These are phyloP conservation scores for Seira musarum DNA, from an alignment of 2,888 invertebrate species.

Conservation along the genomic window DNA sequence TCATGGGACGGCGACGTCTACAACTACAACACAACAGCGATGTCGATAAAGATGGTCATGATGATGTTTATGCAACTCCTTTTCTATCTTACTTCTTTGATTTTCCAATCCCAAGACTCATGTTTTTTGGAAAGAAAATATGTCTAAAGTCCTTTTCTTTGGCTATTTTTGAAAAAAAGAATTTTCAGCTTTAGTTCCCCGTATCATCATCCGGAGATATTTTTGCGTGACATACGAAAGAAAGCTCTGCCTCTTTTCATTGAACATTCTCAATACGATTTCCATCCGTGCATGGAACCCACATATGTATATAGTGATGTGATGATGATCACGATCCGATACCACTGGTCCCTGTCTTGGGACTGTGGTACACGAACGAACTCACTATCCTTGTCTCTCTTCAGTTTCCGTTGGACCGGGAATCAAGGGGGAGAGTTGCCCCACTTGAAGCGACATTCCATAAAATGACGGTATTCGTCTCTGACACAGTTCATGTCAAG, in stretches of 20 bases:
- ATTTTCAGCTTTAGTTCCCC: background rate
- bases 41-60: slow-evolving; percentile 2
- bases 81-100: slow-evolving; percentile 10
- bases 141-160: background rate
- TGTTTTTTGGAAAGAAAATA: too few relatives aligned
- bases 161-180: background rate
- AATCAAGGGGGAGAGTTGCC: too few relatives aligned
- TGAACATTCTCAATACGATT: slow-evolving; percentile 23
- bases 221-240: background rate
- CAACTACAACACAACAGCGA: too few relatives aligned
- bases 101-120: too few relatives aligned
- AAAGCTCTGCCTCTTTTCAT: slow-evolving; percentile 19
- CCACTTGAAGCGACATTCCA: too few relatives aligned
- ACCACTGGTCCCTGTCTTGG: too few relatives aligned
- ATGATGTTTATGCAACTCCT: slow-evolving; percentile 28
- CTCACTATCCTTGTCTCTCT: too few relatives aligned
- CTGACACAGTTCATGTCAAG: too few relatives aligned
- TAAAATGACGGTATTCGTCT: too few relatives aligned
- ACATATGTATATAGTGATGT: background rate
- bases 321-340: too few relatives aligned
- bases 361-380: too few relatives aligned
- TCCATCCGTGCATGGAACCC: slow-evolving; percentile 30
- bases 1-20: background rate
- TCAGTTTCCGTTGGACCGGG: too few relatives aligned
- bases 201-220: background rate